Conservation (phyloP, 2,797 vertebrate species). For the Atherinosoma microstoma region DNA sequence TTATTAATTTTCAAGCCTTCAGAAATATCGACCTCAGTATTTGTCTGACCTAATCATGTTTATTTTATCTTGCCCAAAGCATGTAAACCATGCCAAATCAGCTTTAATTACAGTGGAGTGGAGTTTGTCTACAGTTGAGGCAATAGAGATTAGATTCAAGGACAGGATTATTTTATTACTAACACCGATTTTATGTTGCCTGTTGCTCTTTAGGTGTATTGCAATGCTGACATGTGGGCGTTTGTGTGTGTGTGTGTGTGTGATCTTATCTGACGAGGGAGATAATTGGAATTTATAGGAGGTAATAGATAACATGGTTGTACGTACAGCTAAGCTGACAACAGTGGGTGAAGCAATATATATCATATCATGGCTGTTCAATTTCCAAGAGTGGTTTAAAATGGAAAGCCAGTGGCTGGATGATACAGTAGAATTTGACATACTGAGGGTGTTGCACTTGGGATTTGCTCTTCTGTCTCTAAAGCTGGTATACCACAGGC, state of each 20-base stretch:
- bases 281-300: slow-evolving; percentile 78
- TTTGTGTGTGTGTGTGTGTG: slow-evolving; percentile 33
- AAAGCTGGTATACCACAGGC: slow-evolving; percentile 12
- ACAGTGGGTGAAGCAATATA: slow-evolving; percentile 44
- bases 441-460: slow-evolving; percentile 9
- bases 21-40: slow-evolving; percentile 83
- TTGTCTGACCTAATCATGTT: slow-evolving; percentile 82
- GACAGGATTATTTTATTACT: slow-evolving; percentile 62
- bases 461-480: slow-evolving; percentile 37
- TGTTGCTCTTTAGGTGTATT: slow-evolving; percentile 35
- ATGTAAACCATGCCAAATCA: slow-evolving; percentile 83
- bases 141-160: slow-evolving; percentile 69
- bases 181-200: slow-evolving; percentile 41
- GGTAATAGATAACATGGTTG: slow-evolving; percentile 66
- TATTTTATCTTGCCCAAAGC: slow-evolving; percentile 77
- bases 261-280: slow-evolving; percentile 68
- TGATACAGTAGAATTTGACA: slow-evolving; percentile 26
- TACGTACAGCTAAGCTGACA: slow-evolving; percentile 51
- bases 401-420: slow-evolving; percentile 37
- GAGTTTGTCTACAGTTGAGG: slow-evolving; percentile 65
- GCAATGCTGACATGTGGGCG: slow-evolving; percentile 23
- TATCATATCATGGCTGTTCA: slow-evolving; percentile 57
- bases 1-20: slow-evolving; percentile 83
- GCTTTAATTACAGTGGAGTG: slow-evolving; percentile 79
- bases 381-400: slow-evolving; percentile 57